These are phyloP conservation scores for Serranus cabrilla DNA, from an alignment of 2,797 vertebrate genomes.

Conservation along the genomic window DNA sequence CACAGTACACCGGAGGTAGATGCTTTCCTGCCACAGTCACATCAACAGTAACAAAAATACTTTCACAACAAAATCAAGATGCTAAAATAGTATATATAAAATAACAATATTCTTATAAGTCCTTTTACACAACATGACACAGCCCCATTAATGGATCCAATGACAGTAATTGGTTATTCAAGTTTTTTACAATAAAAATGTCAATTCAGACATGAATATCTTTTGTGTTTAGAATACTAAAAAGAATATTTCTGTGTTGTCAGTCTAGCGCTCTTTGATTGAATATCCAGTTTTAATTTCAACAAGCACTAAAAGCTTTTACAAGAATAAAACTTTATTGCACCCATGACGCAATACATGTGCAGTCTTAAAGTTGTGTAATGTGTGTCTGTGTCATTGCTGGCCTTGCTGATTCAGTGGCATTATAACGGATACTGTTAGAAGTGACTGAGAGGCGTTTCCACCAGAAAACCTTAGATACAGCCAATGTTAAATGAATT, in stretches of 20 bases:
- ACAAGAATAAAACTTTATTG: conserved; percentile 11
- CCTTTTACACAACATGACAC: background rate
- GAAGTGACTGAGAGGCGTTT: background rate
- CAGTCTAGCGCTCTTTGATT: background rate
- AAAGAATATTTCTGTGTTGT: background rate
- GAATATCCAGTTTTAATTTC: background rate
- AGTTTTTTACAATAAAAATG: background rate
- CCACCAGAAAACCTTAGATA: background rate
- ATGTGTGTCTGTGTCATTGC: conserved; percentile 17
- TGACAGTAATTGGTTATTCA: background rate
- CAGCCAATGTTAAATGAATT: background rate
- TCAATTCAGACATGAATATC: background rate
- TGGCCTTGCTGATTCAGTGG: background rate
- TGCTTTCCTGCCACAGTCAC: background rate
- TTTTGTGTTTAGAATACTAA: background rate
- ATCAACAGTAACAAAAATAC: too few relatives aligned
- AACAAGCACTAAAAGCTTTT: background rate
- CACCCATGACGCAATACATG: background rate
- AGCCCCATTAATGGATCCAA: background rate
- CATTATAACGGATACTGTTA: background rate
- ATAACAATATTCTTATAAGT: background rate
- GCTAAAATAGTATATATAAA: background rate
- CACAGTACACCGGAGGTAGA: background rate
- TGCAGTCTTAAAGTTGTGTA: conserved; percentile 12
- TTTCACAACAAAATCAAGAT: background rate